phyloP scores from a whole-genome alignment of 2,797 vertebrate genomes.

The Chiloscyllium punctatum region DNA sequence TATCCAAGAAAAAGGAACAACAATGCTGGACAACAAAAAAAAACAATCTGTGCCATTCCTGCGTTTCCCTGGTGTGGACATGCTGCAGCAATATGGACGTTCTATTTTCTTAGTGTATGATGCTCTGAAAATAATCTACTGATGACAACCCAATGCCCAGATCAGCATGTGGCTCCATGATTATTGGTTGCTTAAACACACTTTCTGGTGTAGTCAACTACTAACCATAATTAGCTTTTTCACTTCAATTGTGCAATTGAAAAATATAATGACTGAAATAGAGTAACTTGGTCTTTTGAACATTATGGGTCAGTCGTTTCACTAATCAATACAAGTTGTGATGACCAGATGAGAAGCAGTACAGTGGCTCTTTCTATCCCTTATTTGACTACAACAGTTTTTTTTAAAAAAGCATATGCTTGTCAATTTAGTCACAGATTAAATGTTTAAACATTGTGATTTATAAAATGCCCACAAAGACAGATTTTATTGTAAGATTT shows the following conservation, averaged over 20 bases:
- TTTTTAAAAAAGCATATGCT: no score
- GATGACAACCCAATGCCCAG: neutral
- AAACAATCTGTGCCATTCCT: neutral
- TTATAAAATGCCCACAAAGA: no score
- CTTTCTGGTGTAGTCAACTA: neutral
- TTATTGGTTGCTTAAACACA: neutral
- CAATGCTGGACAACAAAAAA: neutral
- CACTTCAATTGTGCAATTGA: neutral
- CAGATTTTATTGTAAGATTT: no score
- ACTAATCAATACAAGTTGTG: neutral
- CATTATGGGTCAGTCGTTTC: neutral
- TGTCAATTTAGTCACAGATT: no score
- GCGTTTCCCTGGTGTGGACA: neutral
- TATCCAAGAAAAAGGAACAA: neutral
- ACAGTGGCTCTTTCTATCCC: no score
- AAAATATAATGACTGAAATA: neutral
- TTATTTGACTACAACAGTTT: no score
- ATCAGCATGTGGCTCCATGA: neutral
- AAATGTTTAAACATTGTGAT: no score
- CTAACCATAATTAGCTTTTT: neutral
- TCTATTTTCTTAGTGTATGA: neutral
- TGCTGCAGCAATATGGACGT: neutral
- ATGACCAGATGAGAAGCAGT: no score
- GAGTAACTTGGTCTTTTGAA: neutral
- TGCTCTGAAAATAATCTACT: neutral